Base-by-base conservation (phyloP, 2,113 vertebrate species). In the Microtus pennsylvanicus region DNA sequence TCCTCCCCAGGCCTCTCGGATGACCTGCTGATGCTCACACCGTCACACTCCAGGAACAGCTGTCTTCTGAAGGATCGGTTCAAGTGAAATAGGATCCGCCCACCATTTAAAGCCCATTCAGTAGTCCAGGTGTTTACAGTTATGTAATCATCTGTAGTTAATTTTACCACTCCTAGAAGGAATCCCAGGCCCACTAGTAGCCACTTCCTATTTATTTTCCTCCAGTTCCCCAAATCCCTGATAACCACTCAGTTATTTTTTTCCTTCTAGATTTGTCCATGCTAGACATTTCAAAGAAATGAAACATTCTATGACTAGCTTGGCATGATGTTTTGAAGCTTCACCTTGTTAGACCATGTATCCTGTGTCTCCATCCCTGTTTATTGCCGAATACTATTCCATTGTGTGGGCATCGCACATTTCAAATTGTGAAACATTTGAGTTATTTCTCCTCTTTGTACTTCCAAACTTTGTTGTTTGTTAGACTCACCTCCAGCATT, bases 251-350 rank as follows among this genome's bases (percentile, higher is more conserved):
- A n/a, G 14, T 16, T 89, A 28, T 67, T 77, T 26, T 7, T 7
- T 80, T 35, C 65, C 52, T 47, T 93, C 3, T 87, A 30, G n/a
- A 83, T 72, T 80, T 94, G 55, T 77, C 42, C 72, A 1, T 55
- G 87, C 76, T 45, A 92, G 58, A 85, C 17, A 16, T 65, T 85
- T 92, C 50, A 42, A 72, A 4, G 91, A 76, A 94, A 69, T 96
- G 76, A 67, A 65, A 22, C 74, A 65, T 28, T 90, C 24, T 88
- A 63, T 94, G 89, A 67, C 76, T 80, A 78, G 70, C 55, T 76
- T 86, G 38, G 47, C 55, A 10, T 21, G 17, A 35, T 88, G 76
- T 75, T 87, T 55, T 70, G 13, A 35, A 12, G 35, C 30, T 78
- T 74, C 45, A 26, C 75, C n/a, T 10, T 65, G 19, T 55, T 63